phyloP scores from a whole-genome alignment of 2,888 invertebrate species.

The Eueremaeus valkanovi region DNA sequence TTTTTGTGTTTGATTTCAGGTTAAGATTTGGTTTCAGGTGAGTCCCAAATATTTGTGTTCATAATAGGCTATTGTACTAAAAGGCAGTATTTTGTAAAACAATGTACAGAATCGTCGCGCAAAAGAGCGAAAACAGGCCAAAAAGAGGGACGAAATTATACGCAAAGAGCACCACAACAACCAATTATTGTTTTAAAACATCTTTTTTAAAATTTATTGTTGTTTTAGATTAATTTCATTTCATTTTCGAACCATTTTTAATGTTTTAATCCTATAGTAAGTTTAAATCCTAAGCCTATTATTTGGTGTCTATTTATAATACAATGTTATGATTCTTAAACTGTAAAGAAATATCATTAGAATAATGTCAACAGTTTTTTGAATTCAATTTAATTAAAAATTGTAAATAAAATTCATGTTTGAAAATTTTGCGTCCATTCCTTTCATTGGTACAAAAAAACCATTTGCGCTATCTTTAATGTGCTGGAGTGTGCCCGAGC shows the following conservation, averaged over 20 bases:
- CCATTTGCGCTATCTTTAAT: too few species aligned
- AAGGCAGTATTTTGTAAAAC: not conserved
- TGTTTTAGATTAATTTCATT: not conserved
- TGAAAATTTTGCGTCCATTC: too few species aligned
- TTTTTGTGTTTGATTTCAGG: constrained; percentile 54
- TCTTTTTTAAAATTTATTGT: constrained; percentile 21
- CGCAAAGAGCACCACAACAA: constrained; percentile 53
- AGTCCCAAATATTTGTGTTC: not conserved
- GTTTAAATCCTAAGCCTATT: not conserved
- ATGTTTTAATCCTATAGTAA: not conserved
- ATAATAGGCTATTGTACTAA: not conserved
- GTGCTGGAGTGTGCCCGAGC: too few species aligned
- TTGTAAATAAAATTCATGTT: too few species aligned
- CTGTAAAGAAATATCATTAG: too few species aligned
- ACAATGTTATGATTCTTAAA: not conserved
- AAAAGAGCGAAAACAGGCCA: constrained; percentile 82
- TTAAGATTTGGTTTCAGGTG: constrained; percentile 71
- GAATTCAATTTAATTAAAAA: too few species aligned
- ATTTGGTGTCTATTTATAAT: constrained; percentile 1
- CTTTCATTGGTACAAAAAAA: too few species aligned
- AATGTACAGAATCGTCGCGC: constrained; percentile 72
- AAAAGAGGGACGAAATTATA: constrained; percentile 72
- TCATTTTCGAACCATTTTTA: not conserved
- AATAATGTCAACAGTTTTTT: too few species aligned
- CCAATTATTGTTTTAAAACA: not conserved